These are phyloP conservation scores for Microtus obscurus DNA, from an alignment of 2,797 vertebrate species.

Conservation along the genomic window DNA sequence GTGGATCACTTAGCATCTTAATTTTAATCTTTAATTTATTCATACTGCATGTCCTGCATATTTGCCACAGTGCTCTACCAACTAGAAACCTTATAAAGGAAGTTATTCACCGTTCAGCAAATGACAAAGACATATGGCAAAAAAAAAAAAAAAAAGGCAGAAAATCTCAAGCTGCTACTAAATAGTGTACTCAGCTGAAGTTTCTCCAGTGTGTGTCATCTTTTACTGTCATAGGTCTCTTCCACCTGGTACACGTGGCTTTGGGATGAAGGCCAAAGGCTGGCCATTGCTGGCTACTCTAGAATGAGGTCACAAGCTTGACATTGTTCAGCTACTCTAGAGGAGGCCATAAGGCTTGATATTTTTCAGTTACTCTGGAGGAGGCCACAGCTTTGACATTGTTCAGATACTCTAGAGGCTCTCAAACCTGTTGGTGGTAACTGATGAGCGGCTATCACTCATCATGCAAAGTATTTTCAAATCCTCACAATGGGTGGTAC, in stretches of 20 bases:
- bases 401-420: background rate
- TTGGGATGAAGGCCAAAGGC: constrained; percentile 39
- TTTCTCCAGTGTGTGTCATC: constrained; percentile 38
- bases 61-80: constrained; percentile 21
- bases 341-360: constrained; percentile 20
- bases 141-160: background rate
- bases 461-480: background rate
- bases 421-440: constrained; percentile 22
- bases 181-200: constrained; percentile 42
- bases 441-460: background rate
- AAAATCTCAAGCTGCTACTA: constrained; percentile 31
- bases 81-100: background rate
- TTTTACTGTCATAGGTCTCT: constrained; percentile 57
- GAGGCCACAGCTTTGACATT: background rate
- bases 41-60: background rate
- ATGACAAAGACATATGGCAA: background rate
- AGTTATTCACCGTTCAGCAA: background rate
- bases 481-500: background rate
- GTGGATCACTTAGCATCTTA: background rate
- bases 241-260: background rate
- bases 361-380: background rate
- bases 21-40: background rate
- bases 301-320: constrained; percentile 12
- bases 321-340: background rate
- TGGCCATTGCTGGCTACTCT: background rate